Base-by-base conservation (phyloP, 2,113 vertebrate species). In the Micronisus gabar region DNA sequence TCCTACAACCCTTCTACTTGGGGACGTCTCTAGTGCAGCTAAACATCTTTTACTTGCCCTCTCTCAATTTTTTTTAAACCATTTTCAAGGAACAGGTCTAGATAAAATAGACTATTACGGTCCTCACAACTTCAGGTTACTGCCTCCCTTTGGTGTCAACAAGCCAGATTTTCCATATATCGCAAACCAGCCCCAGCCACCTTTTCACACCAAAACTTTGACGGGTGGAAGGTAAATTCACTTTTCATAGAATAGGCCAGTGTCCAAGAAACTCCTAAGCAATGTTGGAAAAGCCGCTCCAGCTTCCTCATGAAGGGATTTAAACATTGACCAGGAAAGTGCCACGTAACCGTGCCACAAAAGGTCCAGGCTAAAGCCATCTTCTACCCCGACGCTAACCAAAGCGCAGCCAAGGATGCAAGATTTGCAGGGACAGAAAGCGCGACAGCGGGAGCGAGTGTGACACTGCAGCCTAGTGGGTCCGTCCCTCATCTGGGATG, bases 371-470 rank as follows among this genome's bases (percentile, higher is more conserved):
- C 29, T 59, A 32, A 34, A 82, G 56, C 7, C 20, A 55, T 8
- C 43, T 67, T 82, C 50, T 9, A 23, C 9, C 16, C 38, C 7
- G 20, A 7, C 0, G 8, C 4, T 20, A 29, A 34, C 2, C 47
- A 11, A 73, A 66, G 8, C 1, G 20, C 47, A 75, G 23, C 9
- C 61, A 26, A 30, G 40, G 41, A 45, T n/a, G 27, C 10, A 47
- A 19, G 48, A 76, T 36, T 43, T 36, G 67, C 15, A 27, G 71
- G 45, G 34, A 41, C 6, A 45, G 53, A 76, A 70, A 68, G 27
- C 17, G 23, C 0, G 5, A 10, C 27, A 43, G 13, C 1, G 3
- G 36, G 38, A 75, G 15, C 9, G 36, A 74, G 22, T 3, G 36
- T 41, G 86, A 43, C 55, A 25, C 22, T 18, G 13, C 40, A 88